Evolutionary conservation across 2,888 invertebrate genomes (phyloP).

Genomic region (Mesorhabditis sp.): DNA sequence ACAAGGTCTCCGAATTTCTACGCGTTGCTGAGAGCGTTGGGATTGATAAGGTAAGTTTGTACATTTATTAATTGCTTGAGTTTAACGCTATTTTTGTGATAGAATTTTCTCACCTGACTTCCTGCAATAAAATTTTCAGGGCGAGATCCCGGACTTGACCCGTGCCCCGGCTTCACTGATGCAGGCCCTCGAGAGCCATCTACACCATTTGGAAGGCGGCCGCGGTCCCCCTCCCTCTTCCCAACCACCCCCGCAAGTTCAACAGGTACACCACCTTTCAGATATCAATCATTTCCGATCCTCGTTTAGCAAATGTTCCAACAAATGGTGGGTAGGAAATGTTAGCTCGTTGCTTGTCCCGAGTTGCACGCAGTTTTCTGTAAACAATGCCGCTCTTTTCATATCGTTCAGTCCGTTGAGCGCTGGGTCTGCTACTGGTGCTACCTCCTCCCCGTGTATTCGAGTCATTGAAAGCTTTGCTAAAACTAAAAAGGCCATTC

Average conservation of each 20-base stretch:
- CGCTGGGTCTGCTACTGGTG: neutral
- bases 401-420: too few relatives aligned
- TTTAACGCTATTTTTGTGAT: neutral
- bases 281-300: conserved; percentile 3
- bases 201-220: conserved; percentile 81
- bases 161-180: conserved; percentile 94
- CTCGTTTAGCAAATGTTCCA: conserved; percentile 4
- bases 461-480: neutral
- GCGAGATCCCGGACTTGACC: conserved; percentile 94
- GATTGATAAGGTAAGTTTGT: conserved; percentile 68
- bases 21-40: conserved; percentile 82
- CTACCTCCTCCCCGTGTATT: neutral
- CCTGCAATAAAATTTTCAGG: conserved; percentile 66
- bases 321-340: conserved; percentile 3
- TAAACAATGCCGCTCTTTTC: too few relatives aligned
- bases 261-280: conserved; percentile 19
- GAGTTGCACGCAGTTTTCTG: too few relatives aligned
- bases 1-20: conserved; percentile 93
- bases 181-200: conserved; percentile 92
- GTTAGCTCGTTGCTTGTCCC: neutral
- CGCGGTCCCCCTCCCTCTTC: conserved; percentile 32
- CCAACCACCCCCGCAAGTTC: conserved; percentile 23
- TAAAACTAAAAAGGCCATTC: neutral
- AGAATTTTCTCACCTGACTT: neutral
- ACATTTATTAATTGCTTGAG: too few relatives aligned